Evolutionary conservation across 2,888 invertebrate genomes (phyloP).

Genomic region (Crepidodera aurea): DNA sequence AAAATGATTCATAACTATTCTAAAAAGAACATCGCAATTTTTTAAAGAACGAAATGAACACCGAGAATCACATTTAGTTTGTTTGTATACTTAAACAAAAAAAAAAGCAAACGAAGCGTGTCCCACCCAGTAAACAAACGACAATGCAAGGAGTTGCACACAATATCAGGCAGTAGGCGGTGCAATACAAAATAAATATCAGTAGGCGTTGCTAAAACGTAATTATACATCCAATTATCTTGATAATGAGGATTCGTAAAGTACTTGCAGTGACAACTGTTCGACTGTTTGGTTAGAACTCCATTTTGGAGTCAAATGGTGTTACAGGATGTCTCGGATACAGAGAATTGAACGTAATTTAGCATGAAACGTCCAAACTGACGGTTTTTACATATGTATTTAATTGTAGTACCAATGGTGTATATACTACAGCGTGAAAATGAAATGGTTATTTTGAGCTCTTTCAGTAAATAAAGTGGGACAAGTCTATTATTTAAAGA

Average conservation of each 20-base stretch:
- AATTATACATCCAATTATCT: slow-evolving; percentile 41
- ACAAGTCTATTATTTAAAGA: too few relatives aligned
- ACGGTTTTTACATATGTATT: too few relatives aligned
- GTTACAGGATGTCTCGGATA: neutral
- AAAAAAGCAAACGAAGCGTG: slow-evolving; percentile 5
- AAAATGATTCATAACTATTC: too few relatives aligned
- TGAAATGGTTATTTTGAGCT: too few relatives aligned
- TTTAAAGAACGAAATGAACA: too few relatives aligned
- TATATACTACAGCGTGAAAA: too few relatives aligned
- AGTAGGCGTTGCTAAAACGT: slow-evolving; percentile 36
- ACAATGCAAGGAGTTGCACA: slow-evolving; percentile 35
- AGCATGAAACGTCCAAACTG: too few relatives aligned
- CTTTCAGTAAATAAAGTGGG: too few relatives aligned
- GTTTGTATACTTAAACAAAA: neutral
- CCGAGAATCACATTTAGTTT: too few relatives aligned
- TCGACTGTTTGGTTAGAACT: slow-evolving; percentile 43
- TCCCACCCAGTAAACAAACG: slow-evolving; percentile 30
- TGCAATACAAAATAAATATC: slow-evolving; percentile 37
- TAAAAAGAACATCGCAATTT: too few relatives aligned
- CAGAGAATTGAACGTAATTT: too few relatives aligned
- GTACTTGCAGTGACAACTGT: slow-evolving; percentile 45
- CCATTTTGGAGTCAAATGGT: slow-evolving; percentile 38
- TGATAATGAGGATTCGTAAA: slow-evolving; percentile 45
- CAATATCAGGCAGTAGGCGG: slow-evolving; percentile 39
- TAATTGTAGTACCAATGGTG: too few relatives aligned